Evolutionary conservation across 2,797 vertebrate genomes (phyloP).

Genomic region (Channallabes apus): DNA sequence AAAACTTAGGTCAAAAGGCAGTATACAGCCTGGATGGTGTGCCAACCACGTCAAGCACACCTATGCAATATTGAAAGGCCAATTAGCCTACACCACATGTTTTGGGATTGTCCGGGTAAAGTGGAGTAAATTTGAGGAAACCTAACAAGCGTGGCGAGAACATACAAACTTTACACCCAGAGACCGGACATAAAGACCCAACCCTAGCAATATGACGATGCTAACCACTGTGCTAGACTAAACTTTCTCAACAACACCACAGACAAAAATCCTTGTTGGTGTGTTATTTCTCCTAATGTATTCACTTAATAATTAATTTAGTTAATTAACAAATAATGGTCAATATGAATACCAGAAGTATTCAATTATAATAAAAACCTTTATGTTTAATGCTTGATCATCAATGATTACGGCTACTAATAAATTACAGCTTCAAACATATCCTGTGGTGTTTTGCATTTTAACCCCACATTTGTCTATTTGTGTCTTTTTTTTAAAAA

Average conservation of each 20-base stretch:
- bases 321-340: neutral
- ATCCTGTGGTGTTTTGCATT: neutral
- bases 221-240: neutral
- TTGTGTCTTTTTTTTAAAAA: no score
- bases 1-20: no score
- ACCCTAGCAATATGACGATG: no score
- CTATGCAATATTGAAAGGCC: no score
- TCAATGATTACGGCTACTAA: neutral
- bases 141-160: no score
- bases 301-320: neutral
- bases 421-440: neutral
- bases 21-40: no score
- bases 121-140: no score
- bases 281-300: neutral
- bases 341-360: neutral
- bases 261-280: neutral
- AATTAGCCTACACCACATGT: no score
- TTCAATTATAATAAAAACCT: neutral
- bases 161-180: no score
- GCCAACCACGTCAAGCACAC: no score
- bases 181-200: no score
- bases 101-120: no score
- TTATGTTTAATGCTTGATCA: neutral
- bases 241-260: neutral
- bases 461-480: neutral